Percentiles rank a stretch among this genome's conserved stretches.
Evolutionary conservation across 2,888 invertebrate genomes (phyloP).

Genomic region (Bruchidius siliquastri): DNA sequence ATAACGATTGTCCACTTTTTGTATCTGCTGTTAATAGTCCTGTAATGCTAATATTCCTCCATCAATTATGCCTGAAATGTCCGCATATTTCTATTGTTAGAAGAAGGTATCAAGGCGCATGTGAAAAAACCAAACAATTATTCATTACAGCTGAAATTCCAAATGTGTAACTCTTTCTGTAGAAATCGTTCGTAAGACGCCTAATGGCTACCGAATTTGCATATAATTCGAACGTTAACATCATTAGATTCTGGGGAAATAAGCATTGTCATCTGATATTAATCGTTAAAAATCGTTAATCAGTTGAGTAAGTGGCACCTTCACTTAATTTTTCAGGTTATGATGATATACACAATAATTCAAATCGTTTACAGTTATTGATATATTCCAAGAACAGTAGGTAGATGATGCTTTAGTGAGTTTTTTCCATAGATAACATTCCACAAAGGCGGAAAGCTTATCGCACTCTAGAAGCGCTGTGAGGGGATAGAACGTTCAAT

Average conservation of each 20-base stretch:
- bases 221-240: background rate
- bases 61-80: conserved; percentile 2
- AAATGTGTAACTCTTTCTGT: background rate
- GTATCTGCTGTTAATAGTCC: conserved; percentile 4
- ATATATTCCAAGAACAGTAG: too few species aligned
- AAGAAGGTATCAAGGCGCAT: conserved; percentile 5
- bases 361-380: too few species aligned
- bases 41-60: conserved; percentile 5
- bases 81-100: conserved; percentile 8
- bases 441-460: too few species aligned
- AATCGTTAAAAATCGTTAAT: background rate
- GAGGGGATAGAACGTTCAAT: too few species aligned
- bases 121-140: background rate
- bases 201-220: background rate
- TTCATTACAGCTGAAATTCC: background rate
- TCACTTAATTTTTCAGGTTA: too few species aligned
- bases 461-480: too few species aligned
- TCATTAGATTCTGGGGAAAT: background rate
- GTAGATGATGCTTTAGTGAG: too few species aligned
- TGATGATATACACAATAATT: too few species aligned
- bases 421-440: too few species aligned
- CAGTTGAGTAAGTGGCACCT: background rate
- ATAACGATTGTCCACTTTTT: background rate
- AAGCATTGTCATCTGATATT: background rate
- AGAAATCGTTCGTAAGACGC: background rate